A percentile compares a stretch with the other conserved stretches of the same genome.
phyloP scores from a whole-genome alignment of 2,113 vertebrate genomes.

The Spea multiplicata region DNA sequence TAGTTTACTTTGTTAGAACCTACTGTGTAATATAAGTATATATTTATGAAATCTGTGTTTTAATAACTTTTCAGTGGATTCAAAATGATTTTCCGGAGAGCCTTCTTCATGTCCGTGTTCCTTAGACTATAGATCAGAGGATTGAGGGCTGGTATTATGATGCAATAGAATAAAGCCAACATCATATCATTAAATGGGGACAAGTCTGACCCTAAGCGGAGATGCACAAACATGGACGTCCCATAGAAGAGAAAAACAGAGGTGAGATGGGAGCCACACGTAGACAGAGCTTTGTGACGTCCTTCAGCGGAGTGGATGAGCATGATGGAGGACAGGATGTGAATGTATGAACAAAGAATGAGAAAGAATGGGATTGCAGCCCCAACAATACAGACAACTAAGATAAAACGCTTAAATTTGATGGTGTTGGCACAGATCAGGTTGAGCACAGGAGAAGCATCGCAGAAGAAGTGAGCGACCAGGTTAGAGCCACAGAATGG shows the following conservation, averaged over 20 bases:
- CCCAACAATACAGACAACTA: slow-evolving; percentile 1
- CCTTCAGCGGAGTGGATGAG: not conserved
- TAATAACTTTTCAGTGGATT: too few relatives aligned
- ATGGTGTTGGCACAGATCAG: slow-evolving; percentile 18
- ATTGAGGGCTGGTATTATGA: slow-evolving; percentile 15
- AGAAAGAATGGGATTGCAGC: not conserved
- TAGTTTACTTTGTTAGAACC: too few relatives aligned
- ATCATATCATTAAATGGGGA: slow-evolving; percentile 6
- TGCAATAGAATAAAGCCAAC: slow-evolving; percentile 14
- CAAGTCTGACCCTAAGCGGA: not conserved
- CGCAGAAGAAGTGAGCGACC: slow-evolving; percentile 26
- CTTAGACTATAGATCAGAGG: slow-evolving; percentile 28
- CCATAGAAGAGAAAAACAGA: slow-evolving; percentile 33
- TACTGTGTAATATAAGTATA: too few relatives aligned
- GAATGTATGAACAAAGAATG: slow-evolving; percentile 18
- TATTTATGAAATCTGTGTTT: too few relatives aligned
- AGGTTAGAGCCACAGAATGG: slow-evolving; percentile 28
- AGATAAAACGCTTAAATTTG: not conserved
- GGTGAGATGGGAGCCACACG: slow-evolving; percentile 8
- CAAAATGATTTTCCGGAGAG: not conserved
- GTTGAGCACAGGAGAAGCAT: not conserved
- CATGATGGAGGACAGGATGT: slow-evolving; percentile 2
- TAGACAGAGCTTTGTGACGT: slow-evolving; percentile 21
- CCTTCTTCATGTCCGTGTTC: slow-evolving; percentile 24
- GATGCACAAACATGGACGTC: slow-evolving; percentile 12